Conservation (phyloP, 2,113 vertebrate genomes). For the Crotalus horridus region DNA sequence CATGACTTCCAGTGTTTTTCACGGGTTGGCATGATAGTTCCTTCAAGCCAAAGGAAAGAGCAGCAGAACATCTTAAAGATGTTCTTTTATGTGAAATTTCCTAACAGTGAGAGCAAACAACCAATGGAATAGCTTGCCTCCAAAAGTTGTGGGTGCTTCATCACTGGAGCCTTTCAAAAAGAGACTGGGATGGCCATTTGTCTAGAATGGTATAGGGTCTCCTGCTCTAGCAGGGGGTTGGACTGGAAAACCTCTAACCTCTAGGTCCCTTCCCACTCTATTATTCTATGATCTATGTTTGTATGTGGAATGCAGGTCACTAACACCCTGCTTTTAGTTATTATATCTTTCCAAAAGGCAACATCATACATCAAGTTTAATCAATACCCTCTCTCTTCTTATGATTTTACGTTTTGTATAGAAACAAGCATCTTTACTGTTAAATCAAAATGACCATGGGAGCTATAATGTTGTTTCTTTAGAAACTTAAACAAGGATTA, state of each 20-base stretch:
- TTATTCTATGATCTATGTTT: background rate
- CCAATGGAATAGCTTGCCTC: background rate
- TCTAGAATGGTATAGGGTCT: background rate
- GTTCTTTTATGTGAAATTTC: slow-evolving; percentile 19
- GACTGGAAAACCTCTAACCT: background rate
- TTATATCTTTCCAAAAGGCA: slow-evolving; percentile 1
- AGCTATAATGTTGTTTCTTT: slow-evolving; percentile 12
- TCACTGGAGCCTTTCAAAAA: background rate
- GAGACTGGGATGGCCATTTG: background rate
- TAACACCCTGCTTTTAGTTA: background rate
- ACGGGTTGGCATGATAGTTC: background rate
- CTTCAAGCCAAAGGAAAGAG: background rate
- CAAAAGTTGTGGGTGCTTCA: background rate
- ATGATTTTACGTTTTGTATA: background rate
- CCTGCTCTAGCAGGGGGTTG: background rate
- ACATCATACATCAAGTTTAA: background rate
- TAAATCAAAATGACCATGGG: background rate
- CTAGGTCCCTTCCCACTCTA: background rate
- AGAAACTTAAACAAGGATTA: background rate
- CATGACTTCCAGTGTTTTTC: slow-evolving; percentile 16
- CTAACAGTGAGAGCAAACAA: background rate
- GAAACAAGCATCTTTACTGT: background rate
- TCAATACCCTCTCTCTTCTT: background rate
- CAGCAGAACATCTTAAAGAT: background rate
- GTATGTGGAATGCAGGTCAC: background rate